Evolutionary conservation across 2,888 invertebrate genomes (phyloP).

Genomic region (Drosophila emarginata): DNA sequence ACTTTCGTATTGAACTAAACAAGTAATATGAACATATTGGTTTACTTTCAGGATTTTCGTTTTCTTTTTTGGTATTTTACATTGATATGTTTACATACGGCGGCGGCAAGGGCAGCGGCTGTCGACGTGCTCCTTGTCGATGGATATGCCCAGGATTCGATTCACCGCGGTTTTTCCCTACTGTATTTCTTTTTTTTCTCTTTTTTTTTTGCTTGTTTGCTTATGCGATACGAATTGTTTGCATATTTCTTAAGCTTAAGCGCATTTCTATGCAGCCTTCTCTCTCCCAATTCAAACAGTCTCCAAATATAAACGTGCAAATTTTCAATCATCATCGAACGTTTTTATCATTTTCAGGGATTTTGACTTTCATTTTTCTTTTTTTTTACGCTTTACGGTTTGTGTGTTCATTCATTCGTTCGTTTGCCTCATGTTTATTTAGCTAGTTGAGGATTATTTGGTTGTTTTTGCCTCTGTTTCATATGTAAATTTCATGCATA

Average conservation of each 20-base stretch:
- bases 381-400: constrained; percentile 7
- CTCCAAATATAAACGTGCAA: constrained; percentile 20
- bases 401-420: constrained; percentile 15
- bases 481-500: neutral
- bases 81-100: constrained; percentile 66
- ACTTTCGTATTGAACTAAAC: neutral
- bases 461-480: constrained; percentile 43
- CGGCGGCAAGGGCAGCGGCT: constrained; percentile 12
- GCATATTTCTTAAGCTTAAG: constrained; percentile 58
- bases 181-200: constrained; percentile 10
- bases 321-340: constrained; percentile 49
- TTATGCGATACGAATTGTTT: constrained; percentile 50
- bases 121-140: constrained; percentile 1
- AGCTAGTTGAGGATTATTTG: constrained; percentile 55
- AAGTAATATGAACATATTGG: neutral
- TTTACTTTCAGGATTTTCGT: constrained; percentile 5
- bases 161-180: neutral
- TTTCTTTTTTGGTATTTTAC: constrained; percentile 24
- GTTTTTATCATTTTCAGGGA: neutral
- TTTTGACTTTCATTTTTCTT: constrained; percentile 36
- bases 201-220: constrained; percentile 17
- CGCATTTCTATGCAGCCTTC: constrained; percentile 57
- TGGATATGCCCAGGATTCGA: neutral
- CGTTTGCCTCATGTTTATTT: constrained; percentile 55
- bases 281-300: neutral